phyloP scores from a whole-genome alignment of 2,888 invertebrate genomes.

The Heliconius charithonia region DNA sequence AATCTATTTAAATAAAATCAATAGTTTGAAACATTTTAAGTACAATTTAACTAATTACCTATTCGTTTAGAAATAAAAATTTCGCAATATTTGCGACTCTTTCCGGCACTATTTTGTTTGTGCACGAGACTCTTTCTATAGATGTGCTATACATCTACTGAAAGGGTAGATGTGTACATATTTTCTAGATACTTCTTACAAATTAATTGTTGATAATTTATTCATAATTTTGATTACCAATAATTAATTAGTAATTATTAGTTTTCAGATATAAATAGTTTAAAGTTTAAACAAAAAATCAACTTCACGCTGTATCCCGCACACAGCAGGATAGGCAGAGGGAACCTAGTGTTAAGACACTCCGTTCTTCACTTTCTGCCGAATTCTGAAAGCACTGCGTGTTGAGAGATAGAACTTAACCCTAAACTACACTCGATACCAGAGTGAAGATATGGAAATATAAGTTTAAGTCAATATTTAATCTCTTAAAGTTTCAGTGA shows the following conservation, averaged over 20 bases:
- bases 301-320: too few species aligned
- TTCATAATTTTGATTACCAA: background rate
- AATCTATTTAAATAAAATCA: background rate
- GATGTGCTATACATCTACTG: background rate
- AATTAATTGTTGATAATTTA: background rate
- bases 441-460: too few species aligned
- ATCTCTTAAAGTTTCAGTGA: background rate
- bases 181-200: too few species aligned
- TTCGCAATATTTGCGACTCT: background rate
- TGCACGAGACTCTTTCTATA: background rate
- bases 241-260: background rate
- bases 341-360: too few species aligned
- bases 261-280: background rate
- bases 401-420: too few species aligned
- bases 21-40: background rate
- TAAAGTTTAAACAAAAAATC: too few species aligned
- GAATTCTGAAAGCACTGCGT: too few species aligned
- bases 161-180: background rate
- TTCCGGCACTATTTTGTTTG: background rate
- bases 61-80: background rate
- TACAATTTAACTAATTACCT: background rate
- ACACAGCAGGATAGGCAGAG: too few species aligned
- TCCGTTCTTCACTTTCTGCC: too few species aligned
- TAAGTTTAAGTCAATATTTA: too few species aligned
- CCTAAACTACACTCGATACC: too few species aligned